Conservation (phyloP, 2,888 invertebrate genomes). For the Pomacea canaliculata region DNA sequence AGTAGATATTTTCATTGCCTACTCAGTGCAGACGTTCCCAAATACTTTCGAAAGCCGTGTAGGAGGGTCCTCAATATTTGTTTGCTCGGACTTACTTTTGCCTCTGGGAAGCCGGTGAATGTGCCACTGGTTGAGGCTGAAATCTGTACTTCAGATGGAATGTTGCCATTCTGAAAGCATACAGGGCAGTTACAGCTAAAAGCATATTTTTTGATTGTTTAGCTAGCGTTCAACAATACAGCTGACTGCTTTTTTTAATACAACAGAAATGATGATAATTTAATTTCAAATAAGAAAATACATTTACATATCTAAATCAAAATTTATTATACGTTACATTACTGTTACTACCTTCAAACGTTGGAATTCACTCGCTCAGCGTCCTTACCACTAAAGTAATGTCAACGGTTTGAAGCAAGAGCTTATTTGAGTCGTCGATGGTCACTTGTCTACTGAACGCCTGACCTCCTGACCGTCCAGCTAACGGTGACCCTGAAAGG, state of each 20-base stretch:
- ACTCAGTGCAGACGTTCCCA: not conserved
- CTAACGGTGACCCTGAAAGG: slow-evolving; percentile 45
- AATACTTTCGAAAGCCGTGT: no score
- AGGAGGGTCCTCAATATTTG: no score
- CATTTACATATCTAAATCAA: not conserved
- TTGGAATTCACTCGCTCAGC: not conserved
- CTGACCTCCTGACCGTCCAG: slow-evolving; percentile 32
- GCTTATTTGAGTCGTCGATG: slow-evolving; percentile 57
- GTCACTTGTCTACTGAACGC: slow-evolving; percentile 29
- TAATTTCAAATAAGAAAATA: not conserved
- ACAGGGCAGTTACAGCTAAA: no score
- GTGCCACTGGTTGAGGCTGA: no score
- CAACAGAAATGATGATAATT: not conserved
- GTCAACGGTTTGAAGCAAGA: slow-evolving; percentile 63
- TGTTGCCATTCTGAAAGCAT: no score
- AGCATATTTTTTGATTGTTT: no score
- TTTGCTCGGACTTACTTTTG: no score
- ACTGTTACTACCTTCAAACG: no score
- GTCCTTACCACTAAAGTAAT: slow-evolving; percentile 37
- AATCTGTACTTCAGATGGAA: no score
- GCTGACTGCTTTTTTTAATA: no score
- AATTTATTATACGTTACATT: not conserved
- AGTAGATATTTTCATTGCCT: not conserved
- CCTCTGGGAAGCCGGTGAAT: no score
- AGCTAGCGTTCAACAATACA: no score